These are phyloP conservation scores for Halichondria panicea DNA, from an alignment of 37 sponge, comb jelly and placozoan species.

Conservation along the genomic window DNA sequence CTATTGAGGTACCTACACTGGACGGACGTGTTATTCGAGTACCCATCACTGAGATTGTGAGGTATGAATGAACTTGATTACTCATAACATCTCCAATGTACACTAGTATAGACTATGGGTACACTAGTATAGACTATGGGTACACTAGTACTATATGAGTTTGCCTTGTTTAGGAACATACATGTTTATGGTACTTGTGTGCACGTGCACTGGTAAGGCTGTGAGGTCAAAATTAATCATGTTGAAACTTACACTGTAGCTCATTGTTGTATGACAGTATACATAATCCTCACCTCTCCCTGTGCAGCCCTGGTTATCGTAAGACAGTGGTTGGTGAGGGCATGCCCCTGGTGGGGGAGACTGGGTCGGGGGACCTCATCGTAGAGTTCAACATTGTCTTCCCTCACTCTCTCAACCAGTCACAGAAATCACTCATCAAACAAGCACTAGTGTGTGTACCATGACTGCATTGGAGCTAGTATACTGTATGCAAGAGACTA, in stretches of 20 bases:
- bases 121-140: no score
- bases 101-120: no score
- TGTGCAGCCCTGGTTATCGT: constrained; percentile 58
- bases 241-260: no score
- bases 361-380: constrained; percentile 78
- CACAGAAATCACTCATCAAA: constrained; percentile 78
- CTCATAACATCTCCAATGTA: not conserved
- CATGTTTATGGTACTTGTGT: no score
- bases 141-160: not conserved
- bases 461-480: no score
- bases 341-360: constrained; percentile 75
- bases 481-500: no score
- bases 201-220: not conserved
- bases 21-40: constrained; percentile 79
- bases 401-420: constrained; percentile 68
- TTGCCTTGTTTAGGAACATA: not conserved
- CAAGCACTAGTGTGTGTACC: constrained; percentile 68
- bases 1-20: constrained; percentile 76
- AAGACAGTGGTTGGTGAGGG: constrained; percentile 90
- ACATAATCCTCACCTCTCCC: not conserved
- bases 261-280: not conserved
- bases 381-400: constrained; percentile 81
- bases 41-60: constrained; percentile 91
- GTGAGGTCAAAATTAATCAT: not conserved
- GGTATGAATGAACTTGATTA: constrained; percentile 25